Percentiles rank a stretch among this genome's conserved stretches.
Conservation (phyloP, 2,113 vertebrate genomes). For the Corythornis cristatus region DNA sequence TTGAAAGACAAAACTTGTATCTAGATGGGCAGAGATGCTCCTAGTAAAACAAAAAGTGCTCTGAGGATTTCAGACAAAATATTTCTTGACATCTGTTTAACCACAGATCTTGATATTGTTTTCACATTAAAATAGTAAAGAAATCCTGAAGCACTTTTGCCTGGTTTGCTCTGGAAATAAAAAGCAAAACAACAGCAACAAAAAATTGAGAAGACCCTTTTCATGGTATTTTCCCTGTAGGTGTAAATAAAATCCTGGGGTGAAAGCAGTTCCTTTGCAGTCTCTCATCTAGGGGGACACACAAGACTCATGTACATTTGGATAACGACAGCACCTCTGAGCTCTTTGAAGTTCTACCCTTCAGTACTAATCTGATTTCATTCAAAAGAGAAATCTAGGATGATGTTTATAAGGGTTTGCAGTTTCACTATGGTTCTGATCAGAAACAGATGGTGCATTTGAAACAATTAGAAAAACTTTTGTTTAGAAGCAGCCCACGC, state of each 20-base stretch:
- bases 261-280: not conserved
- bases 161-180: slow-evolving; percentile 1
- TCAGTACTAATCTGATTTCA: slow-evolving; percentile 35
- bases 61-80: not conserved
- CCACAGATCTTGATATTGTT: not conserved
- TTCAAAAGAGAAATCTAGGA: slow-evolving; percentile 36
- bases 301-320: not conserved
- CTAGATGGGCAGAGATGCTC: not conserved
- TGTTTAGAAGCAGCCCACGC: slow-evolving; percentile 50
- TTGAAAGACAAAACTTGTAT: slow-evolving; percentile 12
- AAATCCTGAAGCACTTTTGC: not conserved
- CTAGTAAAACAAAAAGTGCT: not conserved
- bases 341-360: slow-evolving; percentile 24
- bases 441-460: slow-evolving; percentile 61
- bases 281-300: not conserved
- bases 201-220: not conserved
- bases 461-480: slow-evolving; percentile 64
- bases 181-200: no score
- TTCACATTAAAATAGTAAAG: slow-evolving; percentile 1
- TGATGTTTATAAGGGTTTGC: slow-evolving; percentile 37
- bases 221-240: not conserved
- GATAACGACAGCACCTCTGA: not conserved
- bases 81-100: slow-evolving; percentile 12
- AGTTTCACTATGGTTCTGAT: slow-evolving; percentile 53
- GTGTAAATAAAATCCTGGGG: not conserved